Conservation (phyloP, 2,888 invertebrate genomes). For the Neocrepidodera transversa region DNA sequence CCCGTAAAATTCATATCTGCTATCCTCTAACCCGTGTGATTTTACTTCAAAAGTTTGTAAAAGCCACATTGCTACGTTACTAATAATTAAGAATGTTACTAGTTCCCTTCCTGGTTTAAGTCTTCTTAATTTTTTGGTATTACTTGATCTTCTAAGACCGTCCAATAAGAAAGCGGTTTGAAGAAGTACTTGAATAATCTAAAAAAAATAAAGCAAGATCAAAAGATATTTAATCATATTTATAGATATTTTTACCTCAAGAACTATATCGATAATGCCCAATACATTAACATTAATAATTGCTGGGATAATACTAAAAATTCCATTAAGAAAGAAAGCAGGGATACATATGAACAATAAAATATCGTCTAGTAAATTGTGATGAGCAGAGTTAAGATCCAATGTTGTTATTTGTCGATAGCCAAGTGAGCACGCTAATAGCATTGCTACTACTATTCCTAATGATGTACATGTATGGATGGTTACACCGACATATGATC, state of each 20-base stretch:
- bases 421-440: conserved; percentile 66
- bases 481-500: conserved; percentile 61
- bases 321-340: conserved; percentile 74
- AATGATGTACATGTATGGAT: conserved; percentile 65
- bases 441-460: conserved; percentile 65
- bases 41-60: conserved; percentile 74
- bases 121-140: conserved; percentile 67
- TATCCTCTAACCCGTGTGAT: conserved; percentile 63
- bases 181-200: conserved; percentile 75
- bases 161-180: conserved; percentile 79
- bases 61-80: conserved; percentile 81
- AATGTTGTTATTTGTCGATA: conserved; percentile 70
- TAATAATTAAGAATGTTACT: conserved; percentile 77
- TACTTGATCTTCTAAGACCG: conserved; percentile 76
- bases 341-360: conserved; percentile 75
- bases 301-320: conserved; percentile 73
- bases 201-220: conserved; percentile 36
- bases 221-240: background rate
- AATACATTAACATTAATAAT: conserved; percentile 50
- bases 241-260: conserved; percentile 46
- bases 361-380: conserved; percentile 73
- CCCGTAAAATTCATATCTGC: conserved; percentile 73
- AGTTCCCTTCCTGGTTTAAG: conserved; percentile 78
- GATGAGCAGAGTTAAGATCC: conserved; percentile 70
- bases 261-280: conserved; percentile 38